A percentile compares a stretch with the other conserved stretches of the same genome.
Evolutionary conservation across 1,140 invertebrate genomes (phyloP).

Genomic region (Globodera rostochiensis): DNA sequence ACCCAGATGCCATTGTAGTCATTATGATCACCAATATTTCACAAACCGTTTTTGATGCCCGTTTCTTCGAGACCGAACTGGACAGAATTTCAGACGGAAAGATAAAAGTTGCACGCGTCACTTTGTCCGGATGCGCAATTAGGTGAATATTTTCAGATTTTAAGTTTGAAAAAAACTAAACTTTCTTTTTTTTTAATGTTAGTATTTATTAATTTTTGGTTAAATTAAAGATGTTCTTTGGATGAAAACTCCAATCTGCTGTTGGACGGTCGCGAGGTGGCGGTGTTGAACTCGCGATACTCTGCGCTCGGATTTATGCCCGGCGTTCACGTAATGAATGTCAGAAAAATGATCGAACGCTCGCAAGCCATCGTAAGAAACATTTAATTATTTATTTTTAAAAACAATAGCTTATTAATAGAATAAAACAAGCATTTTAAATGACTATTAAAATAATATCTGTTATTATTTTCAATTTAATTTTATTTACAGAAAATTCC

Average conservation of each 20-base stretch:
- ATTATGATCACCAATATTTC: constrained; percentile 83
- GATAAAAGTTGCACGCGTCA: constrained; percentile 76
- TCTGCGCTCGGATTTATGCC: neutral
- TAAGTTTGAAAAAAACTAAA: neutral
- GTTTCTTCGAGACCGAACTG: constrained; percentile 85
- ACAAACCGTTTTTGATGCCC: constrained; percentile 73
- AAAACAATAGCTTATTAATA: no score
- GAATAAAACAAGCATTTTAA: no score
- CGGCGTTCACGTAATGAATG: no score
- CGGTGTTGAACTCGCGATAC: neutral
- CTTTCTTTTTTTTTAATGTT: neutral
- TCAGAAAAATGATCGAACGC: neutral
- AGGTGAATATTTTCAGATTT: constrained; percentile 25
- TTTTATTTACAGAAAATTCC: constrained; percentile 77
- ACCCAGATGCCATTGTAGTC: constrained; percentile 75
- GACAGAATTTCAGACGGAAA: constrained; percentile 67
- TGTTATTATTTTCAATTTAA: neutral
- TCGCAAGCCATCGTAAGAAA: neutral
- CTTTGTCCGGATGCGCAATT: constrained; percentile 70
- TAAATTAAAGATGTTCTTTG: neutral
- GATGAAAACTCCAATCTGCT: neutral
- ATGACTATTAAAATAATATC: no score
- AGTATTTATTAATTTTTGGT: no score
- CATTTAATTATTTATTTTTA: no score
- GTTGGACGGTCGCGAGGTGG: neutral